Evolutionary conservation across 2,888 invertebrate species (phyloP), one percentile per base, ranked within the genome.

Genomic region (Ectemnius continuus): DNA sequence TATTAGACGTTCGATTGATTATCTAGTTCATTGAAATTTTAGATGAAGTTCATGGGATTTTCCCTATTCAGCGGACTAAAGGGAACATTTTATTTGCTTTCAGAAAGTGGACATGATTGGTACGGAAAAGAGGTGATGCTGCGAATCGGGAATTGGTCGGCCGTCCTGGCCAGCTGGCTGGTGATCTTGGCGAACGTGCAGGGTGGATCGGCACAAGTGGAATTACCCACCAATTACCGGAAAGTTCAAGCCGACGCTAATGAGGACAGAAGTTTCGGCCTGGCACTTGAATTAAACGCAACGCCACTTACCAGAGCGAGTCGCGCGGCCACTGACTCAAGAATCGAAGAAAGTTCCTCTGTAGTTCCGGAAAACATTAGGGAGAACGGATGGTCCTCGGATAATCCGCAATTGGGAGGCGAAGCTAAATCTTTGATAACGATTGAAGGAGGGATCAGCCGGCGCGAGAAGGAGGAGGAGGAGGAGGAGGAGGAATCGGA

Each of bases 121-220:
- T 63, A 70, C 69, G 72, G 76, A 73, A 59, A 72, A 77, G 74
- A 86, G 88, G 87, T 87, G 86, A 89, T 89, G 89, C 80, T 81
- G 83, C 85, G 81, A 79, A 80, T 84, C 78, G 79, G 76, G 75
- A 76, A 83, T 80, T 81, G 84, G 82, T 72, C 78, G 89, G 89
- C 88, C 89, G 76, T 87, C n/a, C 77, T 82, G 89, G 86, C 87
- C 87, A 76, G 83, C 69, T 86, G 85, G 83, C 36, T 36, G 36
- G 81, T 81, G 72, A 73, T 75, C 63, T 63, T 82, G 57, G 60
- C 79, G 59, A 71, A 70, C 47, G 58, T 77, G 28, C 76, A 73
- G 5, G 70, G 64, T 61, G 75, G 79, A 28, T 70, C 73, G 28
- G 75, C 82, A 1, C 58, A 61, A n/a, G 76, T 76, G 52, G 70